These are phyloP conservation scores for Zaprionus davidi DNA, from an alignment of 1,140 invertebrate genomes.

Conservation along the genomic window DNA sequence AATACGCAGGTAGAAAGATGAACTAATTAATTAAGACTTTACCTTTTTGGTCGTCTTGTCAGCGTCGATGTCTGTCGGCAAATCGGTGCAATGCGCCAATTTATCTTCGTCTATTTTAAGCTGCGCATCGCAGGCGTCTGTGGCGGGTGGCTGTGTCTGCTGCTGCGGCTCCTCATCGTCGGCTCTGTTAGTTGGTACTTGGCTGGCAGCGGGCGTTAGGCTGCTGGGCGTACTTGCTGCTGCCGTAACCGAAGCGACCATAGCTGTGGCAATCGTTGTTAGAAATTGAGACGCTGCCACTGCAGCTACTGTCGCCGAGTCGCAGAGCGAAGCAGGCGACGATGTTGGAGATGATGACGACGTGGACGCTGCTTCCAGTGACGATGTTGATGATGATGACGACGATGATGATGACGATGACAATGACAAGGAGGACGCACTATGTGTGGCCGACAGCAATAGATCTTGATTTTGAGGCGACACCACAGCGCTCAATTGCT, in stretches of 20 bases:
- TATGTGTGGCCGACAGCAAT: constrained; percentile 37
- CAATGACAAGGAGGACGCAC: constrained; percentile 45
- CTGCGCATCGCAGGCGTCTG: constrained; percentile 41
- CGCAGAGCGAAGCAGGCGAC: constrained; percentile 58
- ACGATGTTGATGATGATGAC: constrained; percentile 53
- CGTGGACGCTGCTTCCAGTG: constrained; percentile 19
- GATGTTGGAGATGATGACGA: constrained; percentile 46
- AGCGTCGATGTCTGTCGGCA: constrained; percentile 44
- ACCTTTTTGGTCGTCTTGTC: constrained; percentile 73
- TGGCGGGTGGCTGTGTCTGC: constrained; percentile 40
- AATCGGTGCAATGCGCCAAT: constrained; percentile 36
- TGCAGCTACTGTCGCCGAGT: constrained; percentile 72
- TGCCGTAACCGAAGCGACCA: constrained; percentile 70
- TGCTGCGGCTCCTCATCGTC: constrained; percentile 42
- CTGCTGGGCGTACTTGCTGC: constrained; percentile 59
- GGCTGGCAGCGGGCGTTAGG: constrained; percentile 47
- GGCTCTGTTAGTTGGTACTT: constrained; percentile 29
- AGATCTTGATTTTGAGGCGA: constrained; percentile 55
- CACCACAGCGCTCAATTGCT: constrained; percentile 68
- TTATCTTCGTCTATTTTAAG: constrained; percentile 44
- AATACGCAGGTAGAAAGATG: background rate
- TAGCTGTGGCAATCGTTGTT: constrained; percentile 62
- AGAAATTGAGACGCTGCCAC: constrained; percentile 53
- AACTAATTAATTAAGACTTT: background rate
- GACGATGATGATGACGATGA: constrained; percentile 49